Base-by-base conservation (phyloP, 2,888 invertebrate species). In the Brenthis hecate region DNA sequence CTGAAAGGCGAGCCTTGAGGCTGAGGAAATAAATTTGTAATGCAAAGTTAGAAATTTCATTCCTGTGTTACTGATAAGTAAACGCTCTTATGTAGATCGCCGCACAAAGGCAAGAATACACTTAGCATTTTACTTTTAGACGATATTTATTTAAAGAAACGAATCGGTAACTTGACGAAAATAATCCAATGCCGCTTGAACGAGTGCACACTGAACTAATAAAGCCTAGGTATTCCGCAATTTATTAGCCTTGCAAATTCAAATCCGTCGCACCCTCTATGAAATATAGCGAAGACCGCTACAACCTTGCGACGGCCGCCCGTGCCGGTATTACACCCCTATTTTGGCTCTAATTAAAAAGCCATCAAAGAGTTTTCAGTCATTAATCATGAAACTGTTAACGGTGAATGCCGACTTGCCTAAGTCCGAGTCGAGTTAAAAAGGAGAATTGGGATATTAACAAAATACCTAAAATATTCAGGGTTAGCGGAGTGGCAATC, bases 301-400 rank as follows among this genome's bases (percentile, higher is more conserved):
- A 83, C 86, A 87, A 83, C 85, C 86, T 87, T 85, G 81, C 85
- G 81, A 76, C 79, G 80, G 77, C 79, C 80, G 77, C 77, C 76
- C 81, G 82, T 83, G 81, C 81, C 83, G 80, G 88, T 83, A 87
- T 88, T 88, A 91, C 91, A 91, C 89, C 92, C 92, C 90, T 87
- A 86, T 90, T 92, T 92, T 89, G 90, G 90, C 92, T 92, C 92
- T 93, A 93, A 93, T 92, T 93, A 93, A 93, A 93, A 93, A 92
- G 90, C 92, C 91, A 92, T 93, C 92, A 92, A 93, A 92, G 92
- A 92, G 90, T 93, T 92, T 91, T 91, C 87, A 91, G 89, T 88
- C 92, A 93, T 93, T 92, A 92, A 93, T 93, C 93, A 92, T 91
- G 92, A 89, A 91, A 92, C 92, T 92, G 92, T 92, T 92, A 92